Percentiles rank a stretch among this genome's conserved stretches.
Conservation (phyloP, 2,113 vertebrate genomes). For the Ictidomys tridecemlineatus region DNA sequence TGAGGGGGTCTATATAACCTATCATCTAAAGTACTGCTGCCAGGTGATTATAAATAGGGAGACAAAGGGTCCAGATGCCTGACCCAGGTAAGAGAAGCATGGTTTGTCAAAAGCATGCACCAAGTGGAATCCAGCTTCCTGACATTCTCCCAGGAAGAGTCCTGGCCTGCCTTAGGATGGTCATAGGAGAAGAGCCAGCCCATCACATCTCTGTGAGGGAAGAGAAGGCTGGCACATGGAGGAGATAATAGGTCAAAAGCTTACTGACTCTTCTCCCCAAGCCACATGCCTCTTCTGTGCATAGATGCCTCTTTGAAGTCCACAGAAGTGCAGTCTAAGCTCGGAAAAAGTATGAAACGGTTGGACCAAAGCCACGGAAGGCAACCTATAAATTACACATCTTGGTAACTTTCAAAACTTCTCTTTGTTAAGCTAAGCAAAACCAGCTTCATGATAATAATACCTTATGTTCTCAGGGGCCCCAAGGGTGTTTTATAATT, state of each 20-base stretch:
- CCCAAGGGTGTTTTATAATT: neutral
- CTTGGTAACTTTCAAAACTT: slow-evolving; percentile 38
- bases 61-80: neutral
- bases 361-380: neutral
- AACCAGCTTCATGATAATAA: neutral
- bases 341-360: neutral
- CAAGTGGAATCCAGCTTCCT: neutral
- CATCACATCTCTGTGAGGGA: too few relatives aligned
- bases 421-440: slow-evolving; percentile 30
- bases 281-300: neutral
- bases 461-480: neutral
- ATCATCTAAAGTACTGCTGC: neutral
- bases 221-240: neutral
- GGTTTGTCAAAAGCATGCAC: neutral
- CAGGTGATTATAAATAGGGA: neutral
- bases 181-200: neutral
- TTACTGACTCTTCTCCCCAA: neutral
- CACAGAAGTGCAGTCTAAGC: neutral
- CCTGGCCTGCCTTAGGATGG: neutral
- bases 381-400: slow-evolving; percentile 6
- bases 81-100: neutral
- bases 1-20: neutral
- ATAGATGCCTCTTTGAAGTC: neutral
- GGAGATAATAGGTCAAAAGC: neutral
- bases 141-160: neutral